Evolutionary conservation across 2,797 vertebrate species (phyloP), one percentile per base, ranked within the genome.

Genomic region (Picus viridis): DNA sequence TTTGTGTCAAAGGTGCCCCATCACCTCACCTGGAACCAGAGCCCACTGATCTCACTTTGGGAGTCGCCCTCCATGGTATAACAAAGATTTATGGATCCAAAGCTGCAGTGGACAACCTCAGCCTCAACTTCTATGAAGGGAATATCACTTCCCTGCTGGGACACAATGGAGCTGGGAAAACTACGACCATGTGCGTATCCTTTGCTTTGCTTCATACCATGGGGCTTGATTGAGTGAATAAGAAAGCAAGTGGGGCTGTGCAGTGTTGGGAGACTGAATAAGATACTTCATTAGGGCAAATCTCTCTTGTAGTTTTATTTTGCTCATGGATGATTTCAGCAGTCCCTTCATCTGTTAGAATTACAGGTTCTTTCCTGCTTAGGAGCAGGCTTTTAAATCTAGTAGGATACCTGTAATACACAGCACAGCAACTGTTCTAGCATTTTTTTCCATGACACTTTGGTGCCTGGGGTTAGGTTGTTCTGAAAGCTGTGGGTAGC

Each of bases 141-240:
- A 99, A 99, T 18, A 98, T 99, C 92, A 99, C 99, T 56, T 97
- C 99, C 30, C 96, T 99, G 97, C 97, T 99, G n/a, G 99, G 99
- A 14, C 99, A 99, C 97, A 99, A 99, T 5, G 99, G 99, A 96
- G 99, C 99, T 2, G 99, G 99, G 69, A 99, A 99, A 97, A 99
- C 99, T 15, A 99, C 99, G 9, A 99, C 99, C 71, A 99, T 99
- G 99, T 99, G 97, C 3, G 97, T 95, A 75, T 43, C 29, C 68
- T 95, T 94, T 83, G 16, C 4, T 32, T 22, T n/a, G 49, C 62
- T 70, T 8, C 15, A 8, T 61, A 32, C 10, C 30, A 13, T 51
- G 59, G 51, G 57, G 39, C 19, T 7, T 12, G 32, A 18, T 2
- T 75, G 41, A 34, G 30, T 78, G 59, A 79, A 54, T 1, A 1